phyloP scores from a whole-genome alignment of 2,797 vertebrate species.

The Diglossa cyanea region DNA sequence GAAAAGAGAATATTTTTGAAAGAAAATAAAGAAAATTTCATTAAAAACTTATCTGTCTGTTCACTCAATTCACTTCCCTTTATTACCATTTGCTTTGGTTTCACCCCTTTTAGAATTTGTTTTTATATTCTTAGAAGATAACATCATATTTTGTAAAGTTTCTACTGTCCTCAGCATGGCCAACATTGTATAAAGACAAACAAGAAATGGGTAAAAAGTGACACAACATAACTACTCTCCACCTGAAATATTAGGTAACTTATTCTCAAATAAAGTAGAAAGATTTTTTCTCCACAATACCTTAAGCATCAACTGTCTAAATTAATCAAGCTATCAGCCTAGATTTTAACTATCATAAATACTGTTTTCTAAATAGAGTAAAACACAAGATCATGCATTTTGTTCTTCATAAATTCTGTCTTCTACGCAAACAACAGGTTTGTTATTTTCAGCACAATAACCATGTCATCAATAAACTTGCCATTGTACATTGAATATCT shows the following conservation, averaged over 20 bases:
- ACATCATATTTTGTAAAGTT: not conserved
- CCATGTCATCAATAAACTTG: not conserved
- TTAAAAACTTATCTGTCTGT: not conserved
- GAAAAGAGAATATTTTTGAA: not conserved
- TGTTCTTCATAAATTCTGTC: not conserved
- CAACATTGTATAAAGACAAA: not conserved
- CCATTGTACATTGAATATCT: not conserved
- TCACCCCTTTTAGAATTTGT: not conserved
- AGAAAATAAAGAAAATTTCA: not conserved
- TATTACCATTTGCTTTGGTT: not conserved
- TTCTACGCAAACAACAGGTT: not conserved
- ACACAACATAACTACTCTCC: not conserved
- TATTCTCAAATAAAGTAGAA: not conserved
- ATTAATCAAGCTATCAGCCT: not conserved
- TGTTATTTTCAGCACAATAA: not conserved
- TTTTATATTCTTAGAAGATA: not conserved
- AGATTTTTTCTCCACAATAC: not conserved
- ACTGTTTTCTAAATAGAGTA: not conserved
- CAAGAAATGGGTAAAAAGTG: not conserved
- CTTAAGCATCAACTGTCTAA: not conserved
- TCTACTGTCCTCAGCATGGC: not conserved
- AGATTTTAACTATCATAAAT: not conserved
- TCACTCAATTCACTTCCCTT: fast-evolving
- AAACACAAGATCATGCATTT: not conserved
- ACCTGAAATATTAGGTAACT: not conserved